Evolutionary conservation across 2,888 invertebrate genomes (phyloP).

Genomic region (Dicranocentrus wangi): DNA sequence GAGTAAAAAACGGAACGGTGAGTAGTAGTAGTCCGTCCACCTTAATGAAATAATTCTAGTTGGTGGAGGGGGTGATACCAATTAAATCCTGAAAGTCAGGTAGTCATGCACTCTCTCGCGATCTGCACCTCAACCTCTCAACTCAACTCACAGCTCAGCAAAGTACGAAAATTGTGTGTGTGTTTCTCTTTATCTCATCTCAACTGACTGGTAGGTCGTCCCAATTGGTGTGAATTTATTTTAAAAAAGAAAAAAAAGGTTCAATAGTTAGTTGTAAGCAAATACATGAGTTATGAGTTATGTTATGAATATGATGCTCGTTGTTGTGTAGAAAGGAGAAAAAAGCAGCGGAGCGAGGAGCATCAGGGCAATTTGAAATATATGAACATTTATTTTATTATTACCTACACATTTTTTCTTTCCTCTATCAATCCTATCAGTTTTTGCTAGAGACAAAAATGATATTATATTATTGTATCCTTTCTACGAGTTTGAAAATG

Average conservation of each 20-base stretch:
- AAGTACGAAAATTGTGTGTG: not conserved
- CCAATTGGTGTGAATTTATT: slow-evolving; percentile 52
- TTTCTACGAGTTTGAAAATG: slow-evolving; percentile 8
- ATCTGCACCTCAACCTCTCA: not conserved
- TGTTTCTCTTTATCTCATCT: not conserved
- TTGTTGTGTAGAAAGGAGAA: slow-evolving; percentile 25
- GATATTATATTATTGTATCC: slow-evolving; percentile 15
- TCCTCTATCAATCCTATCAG: slow-evolving; percentile 24
- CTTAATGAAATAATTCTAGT: slow-evolving; percentile 59
- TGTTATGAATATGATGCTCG: slow-evolving; percentile 27
- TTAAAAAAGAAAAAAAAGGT: too few relatives aligned
- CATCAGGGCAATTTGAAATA: slow-evolving; percentile 18
- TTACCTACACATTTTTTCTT: not conserved
- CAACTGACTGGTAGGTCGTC: slow-evolving; percentile 52
- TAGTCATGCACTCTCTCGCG: not conserved
- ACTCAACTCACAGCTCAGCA: too few relatives aligned
- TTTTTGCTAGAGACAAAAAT: too few relatives aligned
- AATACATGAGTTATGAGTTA: not conserved
- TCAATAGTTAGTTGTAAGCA: slow-evolving; percentile 14
- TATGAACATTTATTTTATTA: not conserved
- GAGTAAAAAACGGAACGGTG: slow-evolving; percentile 42
- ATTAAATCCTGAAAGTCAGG: slow-evolving; percentile 26
- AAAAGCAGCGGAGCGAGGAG: slow-evolving; percentile 36
- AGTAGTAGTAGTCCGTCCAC: too few relatives aligned
- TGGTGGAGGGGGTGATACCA: slow-evolving; percentile 17